phyloP scores from a whole-genome alignment of 2,797 vertebrate genomes.

The Lepidocolaptes lacrymiger region DNA sequence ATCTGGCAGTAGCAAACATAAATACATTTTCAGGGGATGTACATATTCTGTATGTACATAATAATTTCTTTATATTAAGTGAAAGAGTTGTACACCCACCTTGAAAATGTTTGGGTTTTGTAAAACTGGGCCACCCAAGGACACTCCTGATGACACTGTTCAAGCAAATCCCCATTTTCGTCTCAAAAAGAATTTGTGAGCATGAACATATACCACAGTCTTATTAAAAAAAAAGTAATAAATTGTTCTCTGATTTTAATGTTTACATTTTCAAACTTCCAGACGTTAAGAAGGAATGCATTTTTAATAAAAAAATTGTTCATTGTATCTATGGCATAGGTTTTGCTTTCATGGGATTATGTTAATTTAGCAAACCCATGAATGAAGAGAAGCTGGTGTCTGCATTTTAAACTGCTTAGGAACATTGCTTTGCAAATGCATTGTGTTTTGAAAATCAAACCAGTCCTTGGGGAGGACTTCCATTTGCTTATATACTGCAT shows the following conservation, averaged over 20 bases:
- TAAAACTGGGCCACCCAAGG: background rate
- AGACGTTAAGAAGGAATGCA: background rate
- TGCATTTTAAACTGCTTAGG: background rate
- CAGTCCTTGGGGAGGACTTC: background rate
- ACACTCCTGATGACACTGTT: background rate
- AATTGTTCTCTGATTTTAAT: background rate
- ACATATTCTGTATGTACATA: background rate
- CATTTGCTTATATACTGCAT: background rate
- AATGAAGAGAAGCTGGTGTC: background rate
- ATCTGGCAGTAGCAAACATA: background rate
- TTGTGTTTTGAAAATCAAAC: background rate
- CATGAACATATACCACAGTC: background rate
- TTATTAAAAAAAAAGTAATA: background rate
- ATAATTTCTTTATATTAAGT: background rate
- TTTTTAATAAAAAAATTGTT: background rate
- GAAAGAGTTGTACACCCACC: background rate
- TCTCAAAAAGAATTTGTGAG: background rate
- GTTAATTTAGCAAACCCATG: background rate
- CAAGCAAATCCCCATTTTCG: background rate
- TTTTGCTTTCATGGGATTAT: background rate
- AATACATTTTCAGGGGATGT: background rate
- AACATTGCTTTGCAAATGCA: background rate
- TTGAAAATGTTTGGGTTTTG: background rate
- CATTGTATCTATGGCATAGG: background rate
- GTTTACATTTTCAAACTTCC: background rate